These are phyloP conservation scores for Clitarchus hookeri DNA, from an alignment of 2,888 invertebrate species.

Conservation along the genomic window DNA sequence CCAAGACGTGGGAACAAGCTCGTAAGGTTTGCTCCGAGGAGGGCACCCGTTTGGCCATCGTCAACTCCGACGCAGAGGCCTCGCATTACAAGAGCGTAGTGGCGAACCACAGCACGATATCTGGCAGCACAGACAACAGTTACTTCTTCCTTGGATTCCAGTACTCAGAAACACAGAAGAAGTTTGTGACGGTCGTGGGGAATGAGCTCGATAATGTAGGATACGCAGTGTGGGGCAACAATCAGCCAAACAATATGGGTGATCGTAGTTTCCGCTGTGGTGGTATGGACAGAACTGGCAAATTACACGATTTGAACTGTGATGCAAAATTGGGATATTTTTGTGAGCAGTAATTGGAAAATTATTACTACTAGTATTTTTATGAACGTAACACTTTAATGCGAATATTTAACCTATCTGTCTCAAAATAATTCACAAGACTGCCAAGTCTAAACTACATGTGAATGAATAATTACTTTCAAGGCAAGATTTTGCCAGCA, in stretches of 20 bases:
- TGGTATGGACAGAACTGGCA: slow-evolving; percentile 2
- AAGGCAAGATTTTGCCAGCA: too few relatives aligned
- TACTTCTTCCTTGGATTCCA: background rate
- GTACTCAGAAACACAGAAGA: background rate
- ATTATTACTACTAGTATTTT: too few relatives aligned
- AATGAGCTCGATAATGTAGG: background rate
- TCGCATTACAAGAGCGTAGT: background rate
- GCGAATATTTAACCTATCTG: too few relatives aligned
- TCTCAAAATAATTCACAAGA: too few relatives aligned
- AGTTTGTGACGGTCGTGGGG: background rate
- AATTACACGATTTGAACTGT: background rate
- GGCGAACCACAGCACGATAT: background rate
- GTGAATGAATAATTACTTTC: too few relatives aligned
- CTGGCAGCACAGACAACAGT: background rate
- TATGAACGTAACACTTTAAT: too few relatives aligned
- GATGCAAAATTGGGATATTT: background rate
- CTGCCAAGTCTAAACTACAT: too few relatives aligned
- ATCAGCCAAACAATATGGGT: background rate
- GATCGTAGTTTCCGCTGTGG: background rate
- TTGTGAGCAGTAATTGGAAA: background rate
- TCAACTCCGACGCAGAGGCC: background rate
- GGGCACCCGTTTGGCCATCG: background rate
- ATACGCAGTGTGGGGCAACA: background rate
- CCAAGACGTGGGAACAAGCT: background rate
- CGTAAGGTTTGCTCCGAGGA: background rate